A percentile compares a stretch with the other conserved stretches of the same genome.
Conservation (phyloP, 2,888 invertebrate species). For the Baronia brevicornis region DNA sequence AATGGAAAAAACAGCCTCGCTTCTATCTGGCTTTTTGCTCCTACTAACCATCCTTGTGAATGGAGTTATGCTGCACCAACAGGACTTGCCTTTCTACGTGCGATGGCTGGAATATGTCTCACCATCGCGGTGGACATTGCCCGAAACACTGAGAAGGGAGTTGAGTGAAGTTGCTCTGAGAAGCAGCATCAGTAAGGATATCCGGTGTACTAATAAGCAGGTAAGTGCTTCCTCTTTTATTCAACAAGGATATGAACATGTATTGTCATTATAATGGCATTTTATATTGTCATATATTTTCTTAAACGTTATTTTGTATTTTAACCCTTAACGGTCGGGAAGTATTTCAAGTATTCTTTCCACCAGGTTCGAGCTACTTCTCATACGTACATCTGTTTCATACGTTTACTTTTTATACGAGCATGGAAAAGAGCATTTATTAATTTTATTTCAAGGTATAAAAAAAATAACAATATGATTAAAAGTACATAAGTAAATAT, state of each 20-base stretch:
- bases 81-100: slow-evolving; percentile 79
- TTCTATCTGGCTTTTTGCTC: slow-evolving; percentile 76
- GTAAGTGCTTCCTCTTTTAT: slow-evolving; percentile 42
- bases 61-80: slow-evolving; percentile 81
- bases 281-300: no score
- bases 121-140: slow-evolving; percentile 83
- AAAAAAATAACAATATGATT: no score
- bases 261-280: no score
- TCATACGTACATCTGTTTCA: no score
- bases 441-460: no score
- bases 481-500: no score
- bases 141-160: slow-evolving; percentile 80
- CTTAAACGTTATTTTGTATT: no score
- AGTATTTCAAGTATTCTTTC: no score
- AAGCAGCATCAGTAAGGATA: slow-evolving; percentile 62
- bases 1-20: slow-evolving; percentile 78
- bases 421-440: no score
- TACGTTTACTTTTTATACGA: no score
- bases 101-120: slow-evolving; percentile 81
- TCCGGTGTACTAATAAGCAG: slow-evolving; percentile 83
- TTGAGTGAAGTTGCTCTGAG: slow-evolving; percentile 78
- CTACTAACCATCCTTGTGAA: slow-evolving; percentile 78
- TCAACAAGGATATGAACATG: neutral
- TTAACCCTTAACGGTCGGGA: no score
- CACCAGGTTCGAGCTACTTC: no score